phyloP scores from a whole-genome alignment of 2,797 vertebrate genomes.

The Luscinia luscinia region DNA sequence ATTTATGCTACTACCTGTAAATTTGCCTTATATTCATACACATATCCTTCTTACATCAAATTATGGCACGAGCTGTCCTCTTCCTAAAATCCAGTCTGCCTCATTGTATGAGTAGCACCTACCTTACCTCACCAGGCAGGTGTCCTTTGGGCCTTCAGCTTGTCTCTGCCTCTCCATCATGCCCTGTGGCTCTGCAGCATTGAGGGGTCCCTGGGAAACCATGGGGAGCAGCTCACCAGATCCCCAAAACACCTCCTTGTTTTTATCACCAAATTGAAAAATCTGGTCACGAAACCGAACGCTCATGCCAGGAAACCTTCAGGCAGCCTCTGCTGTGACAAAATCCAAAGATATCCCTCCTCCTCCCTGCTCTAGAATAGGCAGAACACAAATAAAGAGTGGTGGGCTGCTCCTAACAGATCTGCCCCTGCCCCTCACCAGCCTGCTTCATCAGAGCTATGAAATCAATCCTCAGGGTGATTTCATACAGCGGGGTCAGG shows the following conservation, averaged over 20 bases:
- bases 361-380: not conserved
- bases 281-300: not conserved
- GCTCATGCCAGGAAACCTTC: not conserved
- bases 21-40: not conserved
- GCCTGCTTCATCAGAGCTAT: not conserved
- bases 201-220: not conserved
- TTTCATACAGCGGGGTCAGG: not conserved
- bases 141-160: not conserved
- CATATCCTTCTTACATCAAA: not conserved
- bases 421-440: not conserved
- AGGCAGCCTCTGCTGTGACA: not conserved
- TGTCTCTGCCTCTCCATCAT: not conserved
- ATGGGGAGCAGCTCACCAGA: not conserved
- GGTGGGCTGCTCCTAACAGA: not conserved
- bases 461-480: accelerated
- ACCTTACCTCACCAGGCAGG: not conserved
- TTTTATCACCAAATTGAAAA: not conserved
- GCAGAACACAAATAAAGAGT: not conserved
- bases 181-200: not conserved
- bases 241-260: not conserved
- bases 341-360: not conserved
- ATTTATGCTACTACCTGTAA: not conserved
- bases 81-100: not conserved
- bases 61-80: not conserved
- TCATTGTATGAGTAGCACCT: not conserved